Evolutionary conservation across 2,888 invertebrate species (phyloP).

Genomic region (Oscheius sp.): DNA sequence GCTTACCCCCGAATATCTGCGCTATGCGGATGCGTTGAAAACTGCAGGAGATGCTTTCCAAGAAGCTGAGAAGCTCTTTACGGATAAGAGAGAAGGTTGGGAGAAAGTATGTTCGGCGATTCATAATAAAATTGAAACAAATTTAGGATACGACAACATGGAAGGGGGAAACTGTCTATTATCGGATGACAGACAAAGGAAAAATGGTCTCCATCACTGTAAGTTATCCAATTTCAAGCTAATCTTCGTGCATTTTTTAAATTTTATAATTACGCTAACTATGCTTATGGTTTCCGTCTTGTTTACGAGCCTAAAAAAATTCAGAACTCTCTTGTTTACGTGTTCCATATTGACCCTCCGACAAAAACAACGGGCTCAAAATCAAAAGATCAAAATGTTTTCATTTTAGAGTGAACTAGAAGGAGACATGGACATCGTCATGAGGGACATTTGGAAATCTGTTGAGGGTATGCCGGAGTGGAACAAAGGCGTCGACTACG

Average conservation of each 20-base stretch:
- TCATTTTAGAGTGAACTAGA: conserved; percentile 43
- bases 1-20: conserved; percentile 39
- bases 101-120: conserved; percentile 24
- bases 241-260: no score
- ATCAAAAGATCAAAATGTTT: not conserved
- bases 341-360: no score
- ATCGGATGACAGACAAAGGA: conserved; percentile 48
- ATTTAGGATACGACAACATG: conserved; percentile 44
- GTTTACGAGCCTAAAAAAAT: no score
- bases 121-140: not conserved
- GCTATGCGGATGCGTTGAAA: conserved; percentile 50
- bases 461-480: conserved; percentile 58
- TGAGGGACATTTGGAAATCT: conserved; percentile 55
- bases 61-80: conserved; percentile 52
- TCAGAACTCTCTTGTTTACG: no score
- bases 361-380: no score
- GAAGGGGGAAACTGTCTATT: conserved; percentile 52
- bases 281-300: no score
- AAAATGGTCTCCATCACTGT: conserved; percentile 55
- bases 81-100: conserved; percentile 47
- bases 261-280: no score
- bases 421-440: conserved; percentile 42
- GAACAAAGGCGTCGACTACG: conserved; percentile 67
- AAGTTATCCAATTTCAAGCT: no score
- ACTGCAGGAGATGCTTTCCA: conserved; percentile 46